phyloP scores from a whole-genome alignment of 1,140 invertebrate genomes.

The Aphaenogaster floridana region DNA sequence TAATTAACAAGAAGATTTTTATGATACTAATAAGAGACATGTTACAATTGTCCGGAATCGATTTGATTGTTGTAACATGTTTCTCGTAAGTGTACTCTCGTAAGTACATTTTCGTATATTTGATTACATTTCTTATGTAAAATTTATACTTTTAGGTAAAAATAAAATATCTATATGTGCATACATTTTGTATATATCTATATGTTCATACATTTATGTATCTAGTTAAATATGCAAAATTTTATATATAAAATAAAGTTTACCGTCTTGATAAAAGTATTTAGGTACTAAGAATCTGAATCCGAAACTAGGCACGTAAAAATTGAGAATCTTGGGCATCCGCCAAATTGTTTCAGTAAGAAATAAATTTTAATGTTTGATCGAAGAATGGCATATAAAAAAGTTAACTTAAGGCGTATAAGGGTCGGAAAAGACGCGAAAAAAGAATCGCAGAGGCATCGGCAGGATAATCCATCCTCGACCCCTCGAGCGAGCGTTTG shows the following conservation, averaged over 20 bases:
- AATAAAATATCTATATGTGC: neutral
- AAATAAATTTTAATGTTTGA: conserved; percentile 19
- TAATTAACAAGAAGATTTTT: too few relatives aligned
- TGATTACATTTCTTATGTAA: neutral
- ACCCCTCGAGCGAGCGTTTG: conserved; percentile 65
- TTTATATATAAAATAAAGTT: neutral
- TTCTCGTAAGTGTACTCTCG: too few relatives aligned
- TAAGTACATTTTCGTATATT: neutral
- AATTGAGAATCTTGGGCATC: neutral
- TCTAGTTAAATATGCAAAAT: neutral
- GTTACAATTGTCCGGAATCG: too few relatives aligned
- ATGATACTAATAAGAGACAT: too few relatives aligned
- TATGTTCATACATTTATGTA: too few relatives aligned
- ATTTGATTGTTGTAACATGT: too few relatives aligned
- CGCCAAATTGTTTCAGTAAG: neutral
- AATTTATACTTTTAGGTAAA: neutral
- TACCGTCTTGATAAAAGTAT: neutral
- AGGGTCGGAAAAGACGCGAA: neutral
- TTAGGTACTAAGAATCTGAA: neutral
- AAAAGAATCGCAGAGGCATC: conserved; percentile 19
- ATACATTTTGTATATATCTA: too few relatives aligned
- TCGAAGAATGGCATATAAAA: neutral
- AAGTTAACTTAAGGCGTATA: conserved; percentile 15
- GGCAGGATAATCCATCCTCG: conserved; percentile 64
- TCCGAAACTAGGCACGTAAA: neutral